Evolutionary conservation across 2,797 vertebrate genomes (phyloP).

Genomic region (Chiroxiphia lanceolata): DNA sequence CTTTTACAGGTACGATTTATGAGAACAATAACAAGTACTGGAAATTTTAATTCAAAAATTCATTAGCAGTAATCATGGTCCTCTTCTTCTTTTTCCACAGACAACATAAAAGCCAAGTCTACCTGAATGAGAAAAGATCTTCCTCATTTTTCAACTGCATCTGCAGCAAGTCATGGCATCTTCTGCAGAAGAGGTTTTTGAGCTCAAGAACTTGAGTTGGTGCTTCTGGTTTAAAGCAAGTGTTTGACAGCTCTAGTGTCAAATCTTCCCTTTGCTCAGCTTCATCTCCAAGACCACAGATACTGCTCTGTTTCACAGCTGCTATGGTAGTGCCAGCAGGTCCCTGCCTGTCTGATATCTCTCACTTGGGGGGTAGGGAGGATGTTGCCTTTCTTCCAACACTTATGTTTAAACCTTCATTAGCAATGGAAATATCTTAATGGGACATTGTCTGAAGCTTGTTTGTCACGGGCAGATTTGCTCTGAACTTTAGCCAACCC

Average conservation of each 20-base stretch:
- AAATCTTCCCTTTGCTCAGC: not conserved
- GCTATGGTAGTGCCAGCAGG: not conserved
- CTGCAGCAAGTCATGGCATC: not conserved
- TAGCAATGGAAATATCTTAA: not conserved
- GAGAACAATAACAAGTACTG: not conserved
- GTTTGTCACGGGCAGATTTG: not conserved
- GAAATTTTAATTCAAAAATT: slow-evolving; percentile 51
- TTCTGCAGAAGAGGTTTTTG: not conserved
- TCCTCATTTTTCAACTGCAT: not conserved
- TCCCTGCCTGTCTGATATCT: not conserved
- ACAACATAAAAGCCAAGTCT: not conserved
- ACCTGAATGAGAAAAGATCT: not conserved
- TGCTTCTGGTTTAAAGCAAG: not conserved
- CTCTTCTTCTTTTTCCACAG: slow-evolving; percentile 16
- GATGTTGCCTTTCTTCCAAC: not conserved
- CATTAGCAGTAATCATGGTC: slow-evolving; percentile 5
- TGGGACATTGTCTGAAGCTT: not conserved
- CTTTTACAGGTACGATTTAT: slow-evolving; percentile 38
- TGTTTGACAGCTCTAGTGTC: not conserved
- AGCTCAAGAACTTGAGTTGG: not conserved
- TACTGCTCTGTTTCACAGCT: not conserved
- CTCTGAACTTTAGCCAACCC: not conserved
- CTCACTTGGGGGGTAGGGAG: not conserved
- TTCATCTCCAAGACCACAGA: not conserved
- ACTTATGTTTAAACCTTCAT: not conserved